Conservation (phyloP, 2,888 invertebrate species). For the Beris morrisii region DNA sequence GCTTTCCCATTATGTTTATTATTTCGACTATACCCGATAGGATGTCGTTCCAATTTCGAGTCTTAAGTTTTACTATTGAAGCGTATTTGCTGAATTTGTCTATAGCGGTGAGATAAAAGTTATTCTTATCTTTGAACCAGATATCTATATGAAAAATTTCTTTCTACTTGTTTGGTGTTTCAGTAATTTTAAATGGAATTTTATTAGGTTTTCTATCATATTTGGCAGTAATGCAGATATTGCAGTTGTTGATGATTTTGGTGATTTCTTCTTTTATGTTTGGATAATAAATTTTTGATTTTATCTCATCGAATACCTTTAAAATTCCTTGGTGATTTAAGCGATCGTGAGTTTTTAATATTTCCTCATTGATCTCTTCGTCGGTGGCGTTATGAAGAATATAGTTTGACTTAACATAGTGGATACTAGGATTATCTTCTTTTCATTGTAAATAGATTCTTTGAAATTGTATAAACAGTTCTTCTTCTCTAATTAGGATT, state of each 20-base stretch:
- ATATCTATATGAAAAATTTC: conserved; percentile 15
- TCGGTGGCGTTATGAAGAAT: too few species aligned
- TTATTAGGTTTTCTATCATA: conserved; percentile 19
- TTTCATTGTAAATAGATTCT: too few species aligned
- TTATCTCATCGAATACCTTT: not conserved
- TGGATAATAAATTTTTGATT: conserved; percentile 1
- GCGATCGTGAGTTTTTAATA: not conserved
- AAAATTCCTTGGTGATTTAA: too few species aligned
- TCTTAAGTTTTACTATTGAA: not conserved
- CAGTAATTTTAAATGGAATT: not conserved
- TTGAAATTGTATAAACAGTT: too few species aligned
- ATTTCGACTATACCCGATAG: not conserved
- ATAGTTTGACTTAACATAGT: too few species aligned
- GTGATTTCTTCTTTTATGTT: conserved; percentile 1
- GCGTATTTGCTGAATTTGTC: conserved; percentile 23
- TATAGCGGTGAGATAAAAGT: conserved; percentile 1
- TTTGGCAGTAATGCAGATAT: conserved; percentile 2
- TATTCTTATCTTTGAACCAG: conserved; percentile 1
- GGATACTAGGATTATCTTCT: too few species aligned
- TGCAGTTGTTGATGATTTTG: conserved; percentile 16
- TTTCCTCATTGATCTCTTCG: not conserved
- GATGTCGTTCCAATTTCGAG: conserved; percentile 1
- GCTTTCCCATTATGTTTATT: conserved; percentile 15
- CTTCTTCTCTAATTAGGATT: too few species aligned
- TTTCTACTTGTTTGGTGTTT: not conserved